A percentile compares a stretch with the other conserved stretches of the same genome.
phyloP scores from a whole-genome alignment of 2,888 invertebrate genomes.

The Caenorhabditis sp. region DNA sequence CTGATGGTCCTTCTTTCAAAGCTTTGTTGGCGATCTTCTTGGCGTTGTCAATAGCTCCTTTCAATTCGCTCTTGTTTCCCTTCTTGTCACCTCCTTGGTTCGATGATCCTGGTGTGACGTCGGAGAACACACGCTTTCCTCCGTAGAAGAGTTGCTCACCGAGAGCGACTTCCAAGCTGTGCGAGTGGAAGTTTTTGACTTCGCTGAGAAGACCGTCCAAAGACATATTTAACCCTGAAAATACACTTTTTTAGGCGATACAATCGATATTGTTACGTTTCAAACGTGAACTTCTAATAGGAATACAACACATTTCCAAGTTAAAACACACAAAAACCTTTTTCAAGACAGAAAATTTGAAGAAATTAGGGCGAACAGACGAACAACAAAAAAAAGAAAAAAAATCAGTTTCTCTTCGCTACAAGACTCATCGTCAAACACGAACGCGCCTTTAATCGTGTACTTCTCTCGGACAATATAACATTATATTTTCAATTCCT shows the following conservation, averaged over 20 bases:
- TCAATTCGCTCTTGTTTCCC: constrained; percentile 17
- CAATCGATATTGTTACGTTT: too few relatives aligned
- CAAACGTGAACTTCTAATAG: too few relatives aligned
- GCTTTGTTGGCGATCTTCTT: constrained; percentile 40
- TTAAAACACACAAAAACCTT: neutral
- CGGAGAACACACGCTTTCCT: constrained; percentile 52
- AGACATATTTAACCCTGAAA: constrained; percentile 39
- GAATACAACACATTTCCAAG: too few relatives aligned
- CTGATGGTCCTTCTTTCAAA: constrained; percentile 17
- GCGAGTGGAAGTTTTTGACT: constrained; percentile 43
- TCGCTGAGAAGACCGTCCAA: constrained; percentile 56
- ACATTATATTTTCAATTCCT: neutral
- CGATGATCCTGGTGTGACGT: constrained; percentile 28
- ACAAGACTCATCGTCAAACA: neutral
- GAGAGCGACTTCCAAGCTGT: constrained; percentile 41
- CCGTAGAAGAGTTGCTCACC: constrained; percentile 56
- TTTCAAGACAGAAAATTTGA: neutral
- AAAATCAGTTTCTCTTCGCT: neutral
- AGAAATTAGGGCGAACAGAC: neutral
- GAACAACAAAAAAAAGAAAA: neutral
- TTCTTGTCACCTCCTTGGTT: constrained; percentile 4
- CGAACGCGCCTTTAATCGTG: neutral
- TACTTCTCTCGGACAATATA: neutral
- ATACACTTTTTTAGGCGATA: neutral
- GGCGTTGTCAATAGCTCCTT: constrained; percentile 39